phyloP scores from a whole-genome alignment of 92 coral and sea anemone species.

The Anthopleura xanthogrammica region DNA sequence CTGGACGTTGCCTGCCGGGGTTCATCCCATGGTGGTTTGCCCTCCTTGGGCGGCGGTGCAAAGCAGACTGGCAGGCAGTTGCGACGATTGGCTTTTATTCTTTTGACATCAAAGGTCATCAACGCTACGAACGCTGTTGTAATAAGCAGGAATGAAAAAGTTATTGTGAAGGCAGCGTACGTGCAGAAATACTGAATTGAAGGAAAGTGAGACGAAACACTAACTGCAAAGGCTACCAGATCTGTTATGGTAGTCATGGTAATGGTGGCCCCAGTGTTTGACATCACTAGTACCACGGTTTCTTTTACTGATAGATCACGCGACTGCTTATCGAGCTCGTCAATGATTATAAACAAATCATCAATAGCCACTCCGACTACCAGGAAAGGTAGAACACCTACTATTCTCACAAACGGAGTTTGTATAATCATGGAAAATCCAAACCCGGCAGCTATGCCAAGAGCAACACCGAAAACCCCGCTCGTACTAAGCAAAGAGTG shows the following conservation, averaged over 20 bases:
- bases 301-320: slow-evolving; percentile 47
- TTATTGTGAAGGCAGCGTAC: slow-evolving; percentile 74
- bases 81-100: slow-evolving; percentile 72
- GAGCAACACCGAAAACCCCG: slow-evolving; percentile 69
- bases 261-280: slow-evolving; percentile 71
- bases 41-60: slow-evolving; percentile 46
- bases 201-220: slow-evolving; percentile 67
- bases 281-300: slow-evolving; percentile 67
- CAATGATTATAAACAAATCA: slow-evolving; percentile 77
- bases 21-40: slow-evolving; percentile 53
- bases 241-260: slow-evolving; percentile 85
- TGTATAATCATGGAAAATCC: slow-evolving; percentile 57
- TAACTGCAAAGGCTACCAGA: slow-evolving; percentile 79
- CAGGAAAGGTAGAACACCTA: slow-evolving; percentile 76
- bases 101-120: slow-evolving; percentile 64
- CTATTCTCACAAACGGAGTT: slow-evolving; percentile 63
- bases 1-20: slow-evolving; percentile 48
- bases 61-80: slow-evolving; percentile 66
- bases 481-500: slow-evolving; percentile 62
- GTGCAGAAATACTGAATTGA: slow-evolving; percentile 73
- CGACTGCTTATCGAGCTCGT: slow-evolving; percentile 60
- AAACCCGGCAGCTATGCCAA: slow-evolving; percentile 67
- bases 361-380: slow-evolving; percentile 83
- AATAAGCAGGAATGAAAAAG: slow-evolving; percentile 64
- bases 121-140: slow-evolving; percentile 77